Conservation (phyloP, 1,140 invertebrate species). For the Leptinotarsa undecemlineata region DNA sequence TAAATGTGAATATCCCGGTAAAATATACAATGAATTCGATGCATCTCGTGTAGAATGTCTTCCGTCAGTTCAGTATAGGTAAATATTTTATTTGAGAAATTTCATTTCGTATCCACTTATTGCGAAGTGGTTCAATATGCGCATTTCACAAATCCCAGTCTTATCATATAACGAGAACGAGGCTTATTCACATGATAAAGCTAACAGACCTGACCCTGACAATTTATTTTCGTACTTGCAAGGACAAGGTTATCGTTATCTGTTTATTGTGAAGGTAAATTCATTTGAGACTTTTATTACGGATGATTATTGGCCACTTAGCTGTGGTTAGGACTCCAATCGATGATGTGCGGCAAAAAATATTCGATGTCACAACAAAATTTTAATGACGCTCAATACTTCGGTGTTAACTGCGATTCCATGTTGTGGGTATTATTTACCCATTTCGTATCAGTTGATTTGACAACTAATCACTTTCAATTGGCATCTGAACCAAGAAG, state of each 20-base stretch:
- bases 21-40: too few relatives aligned
- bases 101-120: neutral
- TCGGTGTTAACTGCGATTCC: too few relatives aligned
- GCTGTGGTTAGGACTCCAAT: neutral
- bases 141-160: neutral
- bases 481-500: too few relatives aligned
- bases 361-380: neutral
- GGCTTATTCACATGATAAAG: slow-evolving; percentile 17
- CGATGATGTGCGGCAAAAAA: neutral
- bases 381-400: too few relatives aligned
- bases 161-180: neutral
- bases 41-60: too few relatives aligned
- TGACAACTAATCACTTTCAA: too few relatives aligned
- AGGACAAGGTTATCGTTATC: slow-evolving; percentile 35
- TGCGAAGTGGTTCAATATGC: neutral
- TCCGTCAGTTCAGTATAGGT: too few relatives aligned
- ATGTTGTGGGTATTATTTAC: too few relatives aligned
- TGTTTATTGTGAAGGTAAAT: slow-evolving; percentile 22
- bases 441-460: too few relatives aligned
- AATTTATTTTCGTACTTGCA: slow-evolving; percentile 47
- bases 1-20: too few relatives aligned
- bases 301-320: slow-evolving; percentile 2
- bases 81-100: neutral
- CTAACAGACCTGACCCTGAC: slow-evolving; percentile 50
- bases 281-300: slow-evolving; percentile 8